Percentiles rank a stretch among this genome's conserved stretches.
These are phyloP conservation scores for Siniperca obscura DNA, from an alignment of 2,797 vertebrate genomes.

Conservation along the genomic window DNA sequence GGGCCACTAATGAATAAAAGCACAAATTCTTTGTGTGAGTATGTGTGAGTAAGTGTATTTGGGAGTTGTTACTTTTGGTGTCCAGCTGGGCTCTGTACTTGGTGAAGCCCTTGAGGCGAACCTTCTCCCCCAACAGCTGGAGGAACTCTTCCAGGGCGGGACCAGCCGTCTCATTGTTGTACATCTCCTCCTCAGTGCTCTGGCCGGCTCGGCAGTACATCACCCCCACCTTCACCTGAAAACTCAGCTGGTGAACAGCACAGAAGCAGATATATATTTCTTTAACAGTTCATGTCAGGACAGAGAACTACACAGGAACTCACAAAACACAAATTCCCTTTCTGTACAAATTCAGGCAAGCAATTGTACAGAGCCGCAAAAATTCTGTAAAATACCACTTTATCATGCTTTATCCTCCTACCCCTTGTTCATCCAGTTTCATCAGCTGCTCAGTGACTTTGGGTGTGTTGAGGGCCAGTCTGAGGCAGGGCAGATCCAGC, in stretches of 20 bases:
- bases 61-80: slow-evolving; percentile 89
- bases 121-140: slow-evolving; percentile 94
- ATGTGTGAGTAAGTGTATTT: slow-evolving; percentile 1
- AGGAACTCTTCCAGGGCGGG: slow-evolving; percentile 97
- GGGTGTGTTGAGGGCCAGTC: slow-evolving; percentile 95
- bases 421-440: slow-evolving; percentile 98
- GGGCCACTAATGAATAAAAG: neutral
- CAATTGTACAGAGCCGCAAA: neutral
- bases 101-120: slow-evolving; percentile 96
- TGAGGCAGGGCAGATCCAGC: slow-evolving; percentile 92
- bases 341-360: neutral
- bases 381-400: slow-evolving; percentile 1
- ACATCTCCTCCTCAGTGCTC: slow-evolving; percentile 98
- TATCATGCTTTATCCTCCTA: slow-evolving; percentile 62
- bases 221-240: slow-evolving; percentile 96
- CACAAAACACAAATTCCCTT: neutral
- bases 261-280: slow-evolving; percentile 6
- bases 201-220: slow-evolving; percentile 97
- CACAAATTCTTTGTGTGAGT: neutral
- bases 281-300: neutral
- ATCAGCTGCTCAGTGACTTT: slow-evolving; percentile 98
- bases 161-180: slow-evolving; percentile 95
- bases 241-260: slow-evolving; percentile 89
- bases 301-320: neutral
- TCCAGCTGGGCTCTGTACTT: slow-evolving; percentile 98